Conservation (phyloP, 2,888 invertebrate species). For the Sicus ferrugineus region DNA sequence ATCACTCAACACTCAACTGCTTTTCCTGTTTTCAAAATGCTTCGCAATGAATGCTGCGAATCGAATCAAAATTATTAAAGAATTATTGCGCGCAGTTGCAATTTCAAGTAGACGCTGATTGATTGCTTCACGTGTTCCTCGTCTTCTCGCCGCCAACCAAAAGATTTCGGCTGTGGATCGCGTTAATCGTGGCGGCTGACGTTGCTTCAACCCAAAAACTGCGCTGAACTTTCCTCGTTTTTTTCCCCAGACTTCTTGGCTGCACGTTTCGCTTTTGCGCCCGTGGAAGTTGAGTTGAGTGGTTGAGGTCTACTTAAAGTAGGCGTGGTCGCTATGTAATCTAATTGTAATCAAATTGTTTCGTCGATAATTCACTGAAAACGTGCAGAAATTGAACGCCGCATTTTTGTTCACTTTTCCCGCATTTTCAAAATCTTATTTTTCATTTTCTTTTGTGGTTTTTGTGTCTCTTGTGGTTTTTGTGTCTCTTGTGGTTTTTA, state of each 20-base stretch:
- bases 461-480: no score
- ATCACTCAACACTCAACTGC: no score
- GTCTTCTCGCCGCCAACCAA: not conserved
- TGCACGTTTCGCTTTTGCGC: not conserved
- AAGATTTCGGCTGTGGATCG: no score
- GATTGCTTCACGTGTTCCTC: not conserved
- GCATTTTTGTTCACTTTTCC: no score
- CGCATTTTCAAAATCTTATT: not conserved
- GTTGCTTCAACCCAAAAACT: not conserved
- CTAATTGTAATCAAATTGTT: not conserved
- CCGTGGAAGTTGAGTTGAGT: not conserved
- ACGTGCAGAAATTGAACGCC: conserved; percentile 8
- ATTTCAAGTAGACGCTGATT: conserved; percentile 13
- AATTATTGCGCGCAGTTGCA: not conserved
- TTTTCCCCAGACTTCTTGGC: not conserved
- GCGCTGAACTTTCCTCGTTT: not conserved
- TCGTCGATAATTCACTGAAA: not conserved
- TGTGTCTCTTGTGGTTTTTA: no score
- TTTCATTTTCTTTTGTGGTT: no score
- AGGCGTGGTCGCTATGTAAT: conserved; percentile 1
- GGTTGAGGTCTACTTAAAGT: not conserved
- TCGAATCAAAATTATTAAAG: not conserved
- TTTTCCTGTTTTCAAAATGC: not conserved
- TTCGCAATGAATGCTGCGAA: not conserved
- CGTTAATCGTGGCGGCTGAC: no score